Conservation (phyloP, 2,113 vertebrate genomes). For the Oceanodroma tethys region DNA sequence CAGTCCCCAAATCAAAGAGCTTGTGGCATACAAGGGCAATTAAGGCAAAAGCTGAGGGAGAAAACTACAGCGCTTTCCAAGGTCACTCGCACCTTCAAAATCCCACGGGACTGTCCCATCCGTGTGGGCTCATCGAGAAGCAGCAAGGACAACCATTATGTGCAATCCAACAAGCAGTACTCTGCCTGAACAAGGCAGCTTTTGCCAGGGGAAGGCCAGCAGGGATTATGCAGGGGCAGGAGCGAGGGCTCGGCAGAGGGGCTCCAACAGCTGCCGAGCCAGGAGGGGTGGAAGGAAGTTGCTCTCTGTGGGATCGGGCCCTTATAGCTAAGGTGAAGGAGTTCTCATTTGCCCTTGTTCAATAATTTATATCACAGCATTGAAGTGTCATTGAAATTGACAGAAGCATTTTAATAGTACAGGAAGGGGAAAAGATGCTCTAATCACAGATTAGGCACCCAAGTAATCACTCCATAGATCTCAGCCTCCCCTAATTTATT, state of each 20-base stretch:
- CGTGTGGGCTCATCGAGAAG: background rate
- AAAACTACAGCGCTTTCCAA: background rate
- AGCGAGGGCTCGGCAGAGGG: background rate
- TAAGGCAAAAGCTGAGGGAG: background rate
- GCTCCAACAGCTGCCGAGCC: background rate
- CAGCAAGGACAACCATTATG: background rate
- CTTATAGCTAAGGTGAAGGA: background rate
- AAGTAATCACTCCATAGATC: background rate
- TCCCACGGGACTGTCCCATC: background rate
- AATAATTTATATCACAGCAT: background rate
- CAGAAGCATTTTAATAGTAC: background rate
- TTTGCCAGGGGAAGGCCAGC: background rate
- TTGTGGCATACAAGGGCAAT: background rate
- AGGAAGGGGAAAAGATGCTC: background rate
- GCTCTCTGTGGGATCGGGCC: background rate
- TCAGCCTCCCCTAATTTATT: background rate
- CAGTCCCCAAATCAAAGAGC: accelerated
- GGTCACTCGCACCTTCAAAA: background rate
- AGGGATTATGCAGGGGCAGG: accelerated
- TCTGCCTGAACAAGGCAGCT: background rate
- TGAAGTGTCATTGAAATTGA: background rate
- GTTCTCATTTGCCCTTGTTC: background rate
- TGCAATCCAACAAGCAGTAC: background rate
- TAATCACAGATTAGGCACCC: background rate
- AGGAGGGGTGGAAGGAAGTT: background rate